Percentiles rank a stretch among this genome's conserved stretches.
phyloP scores from a whole-genome alignment of 2,888 invertebrate genomes.

The Theretra japonica region DNA sequence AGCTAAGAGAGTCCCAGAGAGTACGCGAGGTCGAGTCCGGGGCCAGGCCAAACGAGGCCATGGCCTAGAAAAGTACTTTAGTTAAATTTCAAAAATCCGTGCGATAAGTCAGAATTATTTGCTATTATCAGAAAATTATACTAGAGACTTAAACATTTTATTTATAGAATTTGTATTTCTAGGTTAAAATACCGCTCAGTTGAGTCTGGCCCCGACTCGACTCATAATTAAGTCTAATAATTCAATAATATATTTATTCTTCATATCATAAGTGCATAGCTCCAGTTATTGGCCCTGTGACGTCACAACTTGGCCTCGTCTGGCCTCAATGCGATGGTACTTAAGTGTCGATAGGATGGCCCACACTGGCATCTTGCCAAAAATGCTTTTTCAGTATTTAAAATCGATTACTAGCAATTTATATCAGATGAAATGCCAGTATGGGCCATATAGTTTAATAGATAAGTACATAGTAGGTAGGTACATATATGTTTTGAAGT shows the following conservation, averaged over 20 bases:
- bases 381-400: background rate
- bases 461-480: too few relatives aligned
- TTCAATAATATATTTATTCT: conserved; percentile 29
- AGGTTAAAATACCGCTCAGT: background rate
- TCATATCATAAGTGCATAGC: conserved; percentile 37
- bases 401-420: background rate
- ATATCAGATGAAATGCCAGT: too few relatives aligned
- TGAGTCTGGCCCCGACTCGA: background rate
- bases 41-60: background rate
- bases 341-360: background rate
- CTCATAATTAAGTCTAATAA: conserved; percentile 19
- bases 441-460: too few relatives aligned
- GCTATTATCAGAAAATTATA: too few relatives aligned
- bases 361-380: background rate
- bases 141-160: too few relatives aligned
- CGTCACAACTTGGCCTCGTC: conserved; percentile 50
- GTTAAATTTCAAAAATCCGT: background rate
- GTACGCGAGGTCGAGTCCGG: background rate
- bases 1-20: conserved; percentile 15
- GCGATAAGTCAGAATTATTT: too few relatives aligned
- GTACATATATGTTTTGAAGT: too few relatives aligned
- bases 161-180: background rate
- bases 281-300: conserved; percentile 33
- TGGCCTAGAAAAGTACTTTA: background rate
- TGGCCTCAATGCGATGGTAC: background rate